Evolutionary conservation across 1,140 invertebrate species (phyloP).

Genomic region (Latrodectus geometricus): DNA sequence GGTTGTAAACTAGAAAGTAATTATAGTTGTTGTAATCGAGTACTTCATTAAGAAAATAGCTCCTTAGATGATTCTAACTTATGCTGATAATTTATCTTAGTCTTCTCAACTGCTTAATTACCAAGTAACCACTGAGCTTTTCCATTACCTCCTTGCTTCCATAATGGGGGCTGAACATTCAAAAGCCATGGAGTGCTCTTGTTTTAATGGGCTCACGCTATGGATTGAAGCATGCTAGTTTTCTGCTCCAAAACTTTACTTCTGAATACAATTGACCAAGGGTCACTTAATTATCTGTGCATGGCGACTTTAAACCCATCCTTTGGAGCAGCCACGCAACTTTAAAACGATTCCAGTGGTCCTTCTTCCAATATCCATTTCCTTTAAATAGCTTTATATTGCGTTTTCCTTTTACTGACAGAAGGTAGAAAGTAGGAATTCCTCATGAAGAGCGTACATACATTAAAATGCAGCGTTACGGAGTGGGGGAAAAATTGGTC

Average conservation of each 20-base stretch:
- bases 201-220: neutral
- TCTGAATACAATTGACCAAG: conserved; percentile 5
- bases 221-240: neutral
- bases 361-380: neutral
- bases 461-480: neutral
- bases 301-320: neutral
- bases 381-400: conserved; percentile 6
- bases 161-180: neutral
- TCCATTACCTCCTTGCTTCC: neutral
- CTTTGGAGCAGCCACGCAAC: neutral
- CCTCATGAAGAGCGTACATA: neutral
- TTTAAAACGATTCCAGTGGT: neutral
- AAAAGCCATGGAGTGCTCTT: no score
- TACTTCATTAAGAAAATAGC: no score
- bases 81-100: no score
- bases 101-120: neutral
- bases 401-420: neutral
- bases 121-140: neutral
- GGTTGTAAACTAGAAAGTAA: no score
- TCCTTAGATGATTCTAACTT: no score
- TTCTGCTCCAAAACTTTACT: neutral
- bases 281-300: neutral
- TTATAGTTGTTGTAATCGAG: no score
- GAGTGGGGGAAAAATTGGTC: conserved; percentile 1
- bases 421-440: neutral